Evolutionary conservation across 2,888 invertebrate genomes (phyloP).

Genomic region (Cephus pulcher): DNA sequence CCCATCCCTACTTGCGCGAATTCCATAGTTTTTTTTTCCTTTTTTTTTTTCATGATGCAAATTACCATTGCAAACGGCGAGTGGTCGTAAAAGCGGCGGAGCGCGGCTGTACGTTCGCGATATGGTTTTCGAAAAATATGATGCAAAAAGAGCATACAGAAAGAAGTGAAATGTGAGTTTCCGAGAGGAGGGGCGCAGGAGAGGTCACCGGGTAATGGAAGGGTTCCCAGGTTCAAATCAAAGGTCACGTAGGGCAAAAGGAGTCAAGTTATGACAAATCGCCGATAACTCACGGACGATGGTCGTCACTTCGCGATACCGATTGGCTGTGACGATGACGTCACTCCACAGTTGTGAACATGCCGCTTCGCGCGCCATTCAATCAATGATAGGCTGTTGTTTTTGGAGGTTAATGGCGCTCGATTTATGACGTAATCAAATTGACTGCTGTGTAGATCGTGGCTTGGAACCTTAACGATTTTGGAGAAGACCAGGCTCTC

Average conservation of each 20-base stretch:
- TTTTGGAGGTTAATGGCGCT: not conserved
- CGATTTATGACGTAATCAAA: not conserved
- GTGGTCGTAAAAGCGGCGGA: conserved; percentile 39
- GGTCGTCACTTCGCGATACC: not conserved
- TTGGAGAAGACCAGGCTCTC: not conserved
- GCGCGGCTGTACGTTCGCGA: conserved; percentile 19
- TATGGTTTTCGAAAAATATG: not conserved
- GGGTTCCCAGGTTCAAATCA: not conserved
- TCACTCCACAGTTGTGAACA: not conserved
- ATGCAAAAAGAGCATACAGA: not conserved
- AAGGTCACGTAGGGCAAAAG: not conserved
- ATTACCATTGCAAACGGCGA: conserved; percentile 52
- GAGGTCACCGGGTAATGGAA: not conserved
- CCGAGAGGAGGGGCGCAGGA: not conserved
- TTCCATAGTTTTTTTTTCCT: conserved; percentile 16
- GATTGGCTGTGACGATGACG: not conserved
- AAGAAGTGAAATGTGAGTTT: not conserved
- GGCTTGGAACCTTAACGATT: not conserved
- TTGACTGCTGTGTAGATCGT: not conserved
- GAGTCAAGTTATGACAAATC: not conserved
- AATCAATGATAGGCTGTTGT: not conserved
- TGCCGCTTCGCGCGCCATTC: not conserved
- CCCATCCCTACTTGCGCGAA: conserved; percentile 15
- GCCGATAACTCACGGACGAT: not conserved
- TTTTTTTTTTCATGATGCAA: conserved; percentile 39